Base-by-base conservation (phyloP, 2,797 vertebrate genomes). In the Girardinus metallicus region DNA sequence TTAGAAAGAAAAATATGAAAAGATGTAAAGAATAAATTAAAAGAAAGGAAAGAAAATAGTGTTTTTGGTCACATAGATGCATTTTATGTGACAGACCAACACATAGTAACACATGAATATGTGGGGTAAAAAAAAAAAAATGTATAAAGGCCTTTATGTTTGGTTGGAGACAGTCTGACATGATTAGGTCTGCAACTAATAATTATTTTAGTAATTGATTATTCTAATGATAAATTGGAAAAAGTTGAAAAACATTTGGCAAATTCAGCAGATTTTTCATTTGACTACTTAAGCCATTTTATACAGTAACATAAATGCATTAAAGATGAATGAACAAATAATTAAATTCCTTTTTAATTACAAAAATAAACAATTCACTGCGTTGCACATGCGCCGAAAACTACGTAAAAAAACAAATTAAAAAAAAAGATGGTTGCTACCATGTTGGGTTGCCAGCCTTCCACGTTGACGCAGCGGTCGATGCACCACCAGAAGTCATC, bases 401-500 rank as follows among this genome's bases (percentile, higher is more conserved):
- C 21, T 51, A 49, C 1, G 18, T 49, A 2, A 47, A 49, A 49
- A 49, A 47, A 47, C 18, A 49, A 1, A n/a, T n/a, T n/a, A 8
- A 11, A 23, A 60, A 60, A 34, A 34, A 31, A 34, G 0, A 16
- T 49, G 57, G 78, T 76, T 78, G 44, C 18, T 94, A 99, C 98
- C 98, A 99, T 99, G 93, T 99, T 99, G 76, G 98, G 98, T 83
- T 99, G 98, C 98, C 98, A 99, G 36, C 98, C 97, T 75, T 99
- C 98, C 11, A 99, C 97, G 53, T 99, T 99, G 91, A 99, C 98
- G 70, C 98, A 99, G 94, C 98, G 97, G 76, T 99, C 98, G 64
- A 99, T 99, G 91, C 98, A 99, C 98, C 98, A 99, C 98, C 98
- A 99, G 93, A 99, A 99, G 90, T 99, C 98, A 18, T 99, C 98